Conservation (phyloP, 2,888 invertebrate species). For the Eristalis tenax region DNA sequence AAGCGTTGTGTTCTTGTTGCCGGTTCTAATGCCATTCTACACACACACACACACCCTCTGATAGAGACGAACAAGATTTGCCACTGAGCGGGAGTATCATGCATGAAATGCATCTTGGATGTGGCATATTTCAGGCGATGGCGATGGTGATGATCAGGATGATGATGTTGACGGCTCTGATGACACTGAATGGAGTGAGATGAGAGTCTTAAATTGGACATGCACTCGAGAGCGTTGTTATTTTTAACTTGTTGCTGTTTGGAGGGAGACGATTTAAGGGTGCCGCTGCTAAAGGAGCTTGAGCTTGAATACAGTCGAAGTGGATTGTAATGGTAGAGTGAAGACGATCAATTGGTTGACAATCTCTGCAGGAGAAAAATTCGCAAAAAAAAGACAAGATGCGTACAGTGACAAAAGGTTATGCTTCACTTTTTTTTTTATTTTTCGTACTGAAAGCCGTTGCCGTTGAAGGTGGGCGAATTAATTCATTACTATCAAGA, state of each 20-base stretch:
- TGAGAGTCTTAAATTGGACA: slow-evolving; percentile 51
- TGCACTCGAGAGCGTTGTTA: slow-evolving; percentile 13
- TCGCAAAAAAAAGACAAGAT: too few relatives aligned
- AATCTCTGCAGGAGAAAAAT: too few relatives aligned
- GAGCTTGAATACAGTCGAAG: background rate
- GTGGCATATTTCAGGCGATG: slow-evolving; percentile 43
- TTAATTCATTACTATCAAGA: too few relatives aligned
- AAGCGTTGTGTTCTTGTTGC: slow-evolving; percentile 36
- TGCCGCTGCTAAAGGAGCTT: background rate
- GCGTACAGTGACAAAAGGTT: too few relatives aligned
- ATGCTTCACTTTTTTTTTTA: too few relatives aligned
- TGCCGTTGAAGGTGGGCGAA: too few relatives aligned
- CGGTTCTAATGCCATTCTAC: slow-evolving; percentile 22
- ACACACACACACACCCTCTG: background rate
- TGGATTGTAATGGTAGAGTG: background rate
- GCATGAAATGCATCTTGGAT: slow-evolving; percentile 68
- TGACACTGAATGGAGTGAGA: slow-evolving; percentile 57
- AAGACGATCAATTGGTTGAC: too few relatives aligned
- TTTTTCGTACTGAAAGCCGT: too few relatives aligned
- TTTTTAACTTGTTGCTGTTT: slow-evolving; percentile 14
- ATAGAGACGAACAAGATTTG: slow-evolving; percentile 55
- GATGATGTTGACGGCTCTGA: slow-evolving; percentile 49
- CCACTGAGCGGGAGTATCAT: slow-evolving; percentile 68
- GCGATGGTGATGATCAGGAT: slow-evolving; percentile 44
- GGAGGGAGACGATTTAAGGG: background rate